These are phyloP conservation scores for Stichopus horrens DNA, from an alignment of 53 echinoderm and acorn worm genomes.

Conservation along the genomic window DNA sequence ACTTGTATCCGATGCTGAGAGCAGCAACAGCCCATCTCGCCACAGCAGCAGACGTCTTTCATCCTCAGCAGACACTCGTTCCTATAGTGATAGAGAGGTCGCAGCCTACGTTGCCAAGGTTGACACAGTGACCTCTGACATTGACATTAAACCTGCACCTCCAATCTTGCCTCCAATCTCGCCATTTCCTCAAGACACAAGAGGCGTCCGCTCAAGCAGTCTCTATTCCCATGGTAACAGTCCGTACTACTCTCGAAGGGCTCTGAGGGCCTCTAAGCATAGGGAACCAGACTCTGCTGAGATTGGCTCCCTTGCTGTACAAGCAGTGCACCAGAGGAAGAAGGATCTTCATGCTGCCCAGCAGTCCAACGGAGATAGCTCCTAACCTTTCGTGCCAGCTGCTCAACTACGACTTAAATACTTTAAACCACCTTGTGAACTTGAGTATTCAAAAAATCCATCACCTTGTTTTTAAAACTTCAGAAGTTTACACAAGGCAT, in stretches of 20 bases:
- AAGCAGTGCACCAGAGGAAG: constrained; percentile 26
- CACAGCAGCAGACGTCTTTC: constrained; percentile 13
- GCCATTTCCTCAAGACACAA: constrained; percentile 49
- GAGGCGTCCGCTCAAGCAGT: background rate
- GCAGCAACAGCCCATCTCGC: background rate
- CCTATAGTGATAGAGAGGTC: constrained; percentile 47
- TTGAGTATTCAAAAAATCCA: background rate
- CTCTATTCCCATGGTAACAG: background rate
- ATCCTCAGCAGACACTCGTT: constrained; percentile 8
- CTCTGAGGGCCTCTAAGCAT: constrained; percentile 24
- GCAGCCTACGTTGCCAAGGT: constrained; percentile 61
- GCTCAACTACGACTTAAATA: background rate
- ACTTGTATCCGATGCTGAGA: constrained; percentile 15
- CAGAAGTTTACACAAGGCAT: background rate
- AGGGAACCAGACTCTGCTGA: background rate
- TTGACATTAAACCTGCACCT: constrained; percentile 62
- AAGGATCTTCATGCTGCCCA: constrained; percentile 37
- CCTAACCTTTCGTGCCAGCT: background rate
- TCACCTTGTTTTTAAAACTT: constrained; percentile 1
- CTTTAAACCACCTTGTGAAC: background rate
- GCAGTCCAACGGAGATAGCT: constrained; percentile 37
- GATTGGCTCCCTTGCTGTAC: constrained; percentile 35
- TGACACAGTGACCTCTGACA: constrained; percentile 51
- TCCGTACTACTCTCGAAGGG: constrained; percentile 33
- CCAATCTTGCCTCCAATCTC: constrained; percentile 76